These are phyloP conservation scores for Apantesis nais DNA, from an alignment of 2,888 invertebrate genomes.

Conservation along the genomic window DNA sequence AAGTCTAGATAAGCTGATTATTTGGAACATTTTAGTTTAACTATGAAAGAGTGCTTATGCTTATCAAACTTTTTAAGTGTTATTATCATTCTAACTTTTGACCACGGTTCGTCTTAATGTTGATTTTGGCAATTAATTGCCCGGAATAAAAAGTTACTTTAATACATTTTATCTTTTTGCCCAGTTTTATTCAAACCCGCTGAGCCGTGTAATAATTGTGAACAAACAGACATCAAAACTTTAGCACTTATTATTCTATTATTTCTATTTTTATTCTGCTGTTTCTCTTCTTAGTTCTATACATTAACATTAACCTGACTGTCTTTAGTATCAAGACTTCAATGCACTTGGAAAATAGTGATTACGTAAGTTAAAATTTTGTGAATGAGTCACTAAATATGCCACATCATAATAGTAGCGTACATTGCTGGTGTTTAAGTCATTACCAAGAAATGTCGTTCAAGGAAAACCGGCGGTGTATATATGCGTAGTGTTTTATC, in stretches of 20 bases:
- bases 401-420: neutral
- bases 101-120: too few relatives aligned
- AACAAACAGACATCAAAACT: neutral
- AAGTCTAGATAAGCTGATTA: too few relatives aligned
- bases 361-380: slow-evolving; percentile 41
- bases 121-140: too few relatives aligned
- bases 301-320: slow-evolving; percentile 34
- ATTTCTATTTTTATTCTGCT: too few relatives aligned
- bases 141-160: neutral
- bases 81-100: too few relatives aligned
- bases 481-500: slow-evolving; percentile 19
- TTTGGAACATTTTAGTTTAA: too few relatives aligned
- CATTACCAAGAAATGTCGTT: neutral
- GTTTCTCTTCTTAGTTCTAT: slow-evolving; percentile 5
- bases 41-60: too few relatives aligned
- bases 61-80: too few relatives aligned
- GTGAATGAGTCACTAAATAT: slow-evolving; percentile 38
- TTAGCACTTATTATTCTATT: neutral
- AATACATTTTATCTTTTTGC: neutral
- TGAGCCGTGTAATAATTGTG: too few relatives aligned
- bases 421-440: slow-evolving; percentile 29
- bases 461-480: slow-evolving; percentile 44
- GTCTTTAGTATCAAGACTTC: slow-evolving; percentile 28
- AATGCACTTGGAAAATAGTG: slow-evolving; percentile 36
- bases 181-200: too few relatives aligned